These are phyloP conservation scores for Xenopus laevis DNA, from an alignment of 2,113 vertebrate genomes.

Conservation along the genomic window DNA sequence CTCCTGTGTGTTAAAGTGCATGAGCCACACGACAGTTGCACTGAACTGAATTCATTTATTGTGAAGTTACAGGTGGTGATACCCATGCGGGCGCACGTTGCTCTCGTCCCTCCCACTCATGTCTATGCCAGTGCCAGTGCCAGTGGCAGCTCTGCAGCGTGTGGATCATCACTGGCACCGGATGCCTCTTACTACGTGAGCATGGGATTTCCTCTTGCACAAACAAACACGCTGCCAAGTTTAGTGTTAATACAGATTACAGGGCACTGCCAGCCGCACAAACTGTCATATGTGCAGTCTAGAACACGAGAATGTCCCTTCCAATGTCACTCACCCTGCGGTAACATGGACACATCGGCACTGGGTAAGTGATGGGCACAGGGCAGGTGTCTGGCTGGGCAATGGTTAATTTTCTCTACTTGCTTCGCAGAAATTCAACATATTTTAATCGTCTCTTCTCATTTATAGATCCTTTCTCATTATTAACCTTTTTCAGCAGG, in stretches of 20 bases:
- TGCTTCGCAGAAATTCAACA: no score
- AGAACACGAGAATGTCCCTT: not conserved
- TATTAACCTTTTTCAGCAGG: no score
- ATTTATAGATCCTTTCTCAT: no score
- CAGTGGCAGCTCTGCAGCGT: conserved; percentile 12
- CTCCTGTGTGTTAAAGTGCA: no score
- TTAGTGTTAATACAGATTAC: conserved; percentile 28
- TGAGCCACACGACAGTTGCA: not conserved
- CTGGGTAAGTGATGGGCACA: no score
- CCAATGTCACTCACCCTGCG: no score
- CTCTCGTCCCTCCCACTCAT: conserved; percentile 5
- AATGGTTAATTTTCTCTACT: no score
- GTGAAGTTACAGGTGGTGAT: conserved; percentile 19
- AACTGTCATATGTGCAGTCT: no score
- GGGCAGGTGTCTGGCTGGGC: no score
- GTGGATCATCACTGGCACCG: conserved; percentile 32
- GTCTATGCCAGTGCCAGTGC: conserved; percentile 13
- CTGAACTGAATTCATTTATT: conserved; percentile 9
- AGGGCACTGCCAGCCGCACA: conserved; percentile 34
- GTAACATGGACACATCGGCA: no score
- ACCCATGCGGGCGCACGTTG: not conserved
- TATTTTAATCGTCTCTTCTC: no score
- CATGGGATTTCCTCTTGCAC: conserved; percentile 39
- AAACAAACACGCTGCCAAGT: conserved; percentile 34
- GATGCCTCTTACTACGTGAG: conserved; percentile 30